phyloP scores from a whole-genome alignment of 2,888 invertebrate species.

The Cataglyphis albicans region DNA sequence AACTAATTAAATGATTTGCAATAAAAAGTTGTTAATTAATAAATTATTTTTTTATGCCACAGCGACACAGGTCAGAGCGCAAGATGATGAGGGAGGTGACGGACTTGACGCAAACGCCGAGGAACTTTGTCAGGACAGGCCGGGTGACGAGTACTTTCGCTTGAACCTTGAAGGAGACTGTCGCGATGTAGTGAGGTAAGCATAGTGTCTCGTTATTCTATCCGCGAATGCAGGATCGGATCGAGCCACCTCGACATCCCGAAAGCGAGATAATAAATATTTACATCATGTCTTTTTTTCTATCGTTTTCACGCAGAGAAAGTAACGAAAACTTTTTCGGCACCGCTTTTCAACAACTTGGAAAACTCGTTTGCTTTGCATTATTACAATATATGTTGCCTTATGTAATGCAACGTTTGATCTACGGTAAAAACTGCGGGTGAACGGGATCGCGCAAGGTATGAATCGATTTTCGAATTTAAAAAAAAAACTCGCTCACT shows the following conservation, averaged over 20 bases:
- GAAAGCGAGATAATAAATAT: not conserved
- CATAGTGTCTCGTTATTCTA: not conserved
- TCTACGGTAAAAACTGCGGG: slow-evolving; percentile 9
- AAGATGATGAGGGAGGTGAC: slow-evolving; percentile 89
- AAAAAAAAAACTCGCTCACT: slow-evolving; percentile 1
- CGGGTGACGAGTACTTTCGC: slow-evolving; percentile 97
- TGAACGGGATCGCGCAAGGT: slow-evolving; percentile 31
- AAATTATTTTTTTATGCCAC: slow-evolving; percentile 20
- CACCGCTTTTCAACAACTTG: not conserved
- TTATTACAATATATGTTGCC: not conserved
- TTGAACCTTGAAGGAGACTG: slow-evolving; percentile 94
- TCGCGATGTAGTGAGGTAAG: slow-evolving; percentile 96
- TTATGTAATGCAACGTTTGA: slow-evolving; percentile 15
- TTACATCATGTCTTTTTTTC: not conserved
- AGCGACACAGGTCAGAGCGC: slow-evolving; percentile 87
- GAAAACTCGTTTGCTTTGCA: slow-evolving; percentile 10
- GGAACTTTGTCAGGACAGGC: slow-evolving; percentile 94
- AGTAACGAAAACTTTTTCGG: not conserved
- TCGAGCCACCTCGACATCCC: slow-evolving; percentile 4
- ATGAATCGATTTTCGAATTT: not conserved
- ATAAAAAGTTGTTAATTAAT: not conserved
- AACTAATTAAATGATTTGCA: not conserved
- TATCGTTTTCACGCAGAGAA: not conserved
- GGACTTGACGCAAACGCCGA: slow-evolving; percentile 90
- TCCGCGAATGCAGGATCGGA: slow-evolving; percentile 36